phyloP scores from a whole-genome alignment of 1,140 invertebrate genomes.

The Phenacoccus solenopsis region DNA sequence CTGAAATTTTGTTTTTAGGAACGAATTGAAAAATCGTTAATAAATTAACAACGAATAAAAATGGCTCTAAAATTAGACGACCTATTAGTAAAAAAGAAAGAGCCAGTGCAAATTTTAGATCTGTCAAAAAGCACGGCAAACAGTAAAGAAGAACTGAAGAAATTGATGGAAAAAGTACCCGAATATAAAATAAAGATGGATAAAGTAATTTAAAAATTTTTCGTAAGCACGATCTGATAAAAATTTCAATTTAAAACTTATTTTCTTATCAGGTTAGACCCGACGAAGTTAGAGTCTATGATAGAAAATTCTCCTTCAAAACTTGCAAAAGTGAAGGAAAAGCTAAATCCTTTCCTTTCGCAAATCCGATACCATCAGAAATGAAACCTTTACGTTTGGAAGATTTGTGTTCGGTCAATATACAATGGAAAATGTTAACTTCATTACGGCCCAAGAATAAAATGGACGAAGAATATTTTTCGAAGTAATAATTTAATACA shows the following conservation, averaged over 20 bases:
- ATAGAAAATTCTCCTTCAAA: conserved; percentile 49
- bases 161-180: conserved; percentile 68
- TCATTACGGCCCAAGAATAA: conserved; percentile 65
- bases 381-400: conserved; percentile 64
- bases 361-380: conserved; percentile 66
- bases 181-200: conserved; percentile 80
- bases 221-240: too few relatives aligned
- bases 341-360: conserved; percentile 48
- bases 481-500: conserved; percentile 41
- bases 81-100: conserved; percentile 67
- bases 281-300: conserved; percentile 53
- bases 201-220: conserved; percentile 43
- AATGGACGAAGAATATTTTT: conserved; percentile 76
- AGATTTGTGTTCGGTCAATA: conserved; percentile 70
- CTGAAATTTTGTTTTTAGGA: background rate
- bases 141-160: conserved; percentile 65
- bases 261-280: conserved; percentile 27
- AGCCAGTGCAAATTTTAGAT: conserved; percentile 66
- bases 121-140: conserved; percentile 63
- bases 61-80: conserved; percentile 64
- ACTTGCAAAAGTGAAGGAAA: conserved; percentile 50
- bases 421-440: conserved; percentile 87
- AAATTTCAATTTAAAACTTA: too few relatives aligned
- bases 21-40: background rate
- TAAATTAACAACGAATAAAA: conserved; percentile 28